Evolutionary conservation across 2,113 vertebrate species (phyloP).

Genomic region (Eulacestoma nigropectus): DNA sequence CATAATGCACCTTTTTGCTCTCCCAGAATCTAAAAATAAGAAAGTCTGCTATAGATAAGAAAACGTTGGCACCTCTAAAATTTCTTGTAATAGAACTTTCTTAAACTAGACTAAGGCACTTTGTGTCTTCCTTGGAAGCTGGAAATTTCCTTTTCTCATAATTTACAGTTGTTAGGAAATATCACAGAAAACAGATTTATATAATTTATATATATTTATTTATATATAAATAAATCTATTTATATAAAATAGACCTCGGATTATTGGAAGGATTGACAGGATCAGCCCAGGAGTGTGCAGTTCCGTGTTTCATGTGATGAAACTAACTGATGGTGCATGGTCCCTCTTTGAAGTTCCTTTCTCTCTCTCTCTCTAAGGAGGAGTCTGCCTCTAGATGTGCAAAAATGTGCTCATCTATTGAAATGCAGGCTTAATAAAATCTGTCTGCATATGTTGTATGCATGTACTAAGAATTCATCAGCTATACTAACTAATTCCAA

Average conservation of each 20-base stretch:
- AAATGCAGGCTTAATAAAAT: not conserved
- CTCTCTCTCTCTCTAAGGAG: not conserved
- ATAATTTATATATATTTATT: too few relatives aligned
- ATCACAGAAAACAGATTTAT: not conserved
- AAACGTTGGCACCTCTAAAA: not conserved
- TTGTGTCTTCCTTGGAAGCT: not conserved
- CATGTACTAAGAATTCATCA: not conserved
- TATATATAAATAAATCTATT: too few relatives aligned
- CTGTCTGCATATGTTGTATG: not conserved
- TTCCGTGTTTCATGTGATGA: not conserved
- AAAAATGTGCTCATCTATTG: not conserved
- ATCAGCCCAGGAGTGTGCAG: rapidly evolving
- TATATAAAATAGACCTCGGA: not conserved
- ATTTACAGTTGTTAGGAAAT: not conserved
- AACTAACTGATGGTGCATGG: not conserved
- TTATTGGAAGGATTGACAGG: not conserved
- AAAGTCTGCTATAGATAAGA: not conserved
- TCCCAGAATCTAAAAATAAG: not conserved
- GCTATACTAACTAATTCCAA: not conserved
- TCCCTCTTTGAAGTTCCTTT: not conserved
- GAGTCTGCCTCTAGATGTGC: not conserved
- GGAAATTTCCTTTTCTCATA: not conserved
- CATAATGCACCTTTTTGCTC: not conserved
- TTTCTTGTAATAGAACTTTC: not conserved
- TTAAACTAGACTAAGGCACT: not conserved